phyloP scores from a whole-genome alignment of 1,140 invertebrate species.

The Ostrea denselamellosa region DNA sequence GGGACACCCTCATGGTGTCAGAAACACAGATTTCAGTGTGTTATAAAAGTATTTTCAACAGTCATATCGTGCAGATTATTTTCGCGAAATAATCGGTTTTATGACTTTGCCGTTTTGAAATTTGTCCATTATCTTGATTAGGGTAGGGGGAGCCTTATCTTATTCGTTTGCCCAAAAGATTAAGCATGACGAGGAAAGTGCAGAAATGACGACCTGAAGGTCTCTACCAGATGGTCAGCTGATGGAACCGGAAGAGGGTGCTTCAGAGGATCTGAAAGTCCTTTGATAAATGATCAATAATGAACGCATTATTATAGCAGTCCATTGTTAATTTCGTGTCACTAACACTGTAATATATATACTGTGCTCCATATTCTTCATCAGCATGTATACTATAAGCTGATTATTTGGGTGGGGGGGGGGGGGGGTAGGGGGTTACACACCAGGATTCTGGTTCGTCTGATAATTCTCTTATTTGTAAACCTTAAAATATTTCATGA shows the following conservation, averaged over 20 bases:
- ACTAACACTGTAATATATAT: background rate
- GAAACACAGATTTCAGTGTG: background rate
- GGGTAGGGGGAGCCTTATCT: slow-evolving; percentile 27
- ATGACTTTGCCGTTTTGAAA: background rate
- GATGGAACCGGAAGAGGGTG: slow-evolving; percentile 8
- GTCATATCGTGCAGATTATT: background rate
- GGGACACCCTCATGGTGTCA: background rate
- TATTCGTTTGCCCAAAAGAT: slow-evolving; percentile 23
- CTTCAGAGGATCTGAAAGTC: background rate
- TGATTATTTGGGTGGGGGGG: no score
- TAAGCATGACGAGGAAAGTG: slow-evolving; percentile 18
- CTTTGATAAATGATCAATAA: slow-evolving; percentile 27
- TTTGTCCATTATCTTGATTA: background rate
- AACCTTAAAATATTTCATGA: no score
- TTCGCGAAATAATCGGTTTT: background rate
- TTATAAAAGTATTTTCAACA: background rate
- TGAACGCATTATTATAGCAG: background rate
- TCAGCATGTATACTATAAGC: no score
- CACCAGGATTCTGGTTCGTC: no score
- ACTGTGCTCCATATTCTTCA: no score
- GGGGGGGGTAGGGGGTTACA: no score
- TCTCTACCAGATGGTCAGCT: background rate
- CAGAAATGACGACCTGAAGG: background rate
- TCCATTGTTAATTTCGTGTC: background rate
- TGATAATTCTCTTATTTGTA: no score